A percentile compares a stretch with the other conserved stretches of the same genome.
Evolutionary conservation across 1,140 invertebrate species (phyloP).

Genomic region (Drepana arcuata): DNA sequence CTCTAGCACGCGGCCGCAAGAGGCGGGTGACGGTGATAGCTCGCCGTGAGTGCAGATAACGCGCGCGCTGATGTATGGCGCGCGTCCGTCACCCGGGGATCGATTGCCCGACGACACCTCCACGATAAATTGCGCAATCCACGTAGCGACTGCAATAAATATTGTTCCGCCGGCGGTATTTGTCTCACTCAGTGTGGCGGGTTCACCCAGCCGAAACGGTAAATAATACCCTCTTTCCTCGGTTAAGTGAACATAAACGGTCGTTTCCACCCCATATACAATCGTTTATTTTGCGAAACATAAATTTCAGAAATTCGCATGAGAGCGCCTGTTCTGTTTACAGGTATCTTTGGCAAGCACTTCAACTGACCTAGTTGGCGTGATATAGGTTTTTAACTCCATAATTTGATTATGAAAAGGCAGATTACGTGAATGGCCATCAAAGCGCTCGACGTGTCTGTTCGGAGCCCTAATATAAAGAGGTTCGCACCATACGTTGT

Average conservation of each 20-base stretch:
- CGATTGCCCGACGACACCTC: conserved; percentile 66
- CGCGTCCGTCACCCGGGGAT: conserved; percentile 54
- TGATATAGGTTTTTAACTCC: background rate
- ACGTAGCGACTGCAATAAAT: conserved; percentile 67
- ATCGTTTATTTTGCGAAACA: conserved; percentile 68
- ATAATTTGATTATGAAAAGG: background rate
- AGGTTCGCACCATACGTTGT: conserved; percentile 15
- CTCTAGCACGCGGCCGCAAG: conserved; percentile 15
- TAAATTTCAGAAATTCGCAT: conserved; percentile 62
- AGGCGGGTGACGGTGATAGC: conserved; percentile 58
- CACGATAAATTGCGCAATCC: conserved; percentile 68
- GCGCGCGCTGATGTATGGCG: conserved; percentile 60
- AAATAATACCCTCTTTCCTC: conserved; percentile 71
- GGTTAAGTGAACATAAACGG: conserved; percentile 71
- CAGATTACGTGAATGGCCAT: conserved; percentile 1
- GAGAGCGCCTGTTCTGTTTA: conserved; percentile 36
- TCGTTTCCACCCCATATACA: conserved; percentile 71
- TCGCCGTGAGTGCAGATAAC: conserved; percentile 62
- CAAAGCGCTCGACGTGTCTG: conserved; percentile 1
- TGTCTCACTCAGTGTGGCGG: conserved; percentile 66
- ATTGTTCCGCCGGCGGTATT: conserved; percentile 61
- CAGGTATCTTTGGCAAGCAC: too few relatives aligned
- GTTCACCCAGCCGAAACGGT: conserved; percentile 65
- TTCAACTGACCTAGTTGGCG: too few relatives aligned
- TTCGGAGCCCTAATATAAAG: conserved; percentile 16